Evolutionary conservation across 1,140 invertebrate species (phyloP).

Genomic region (Carposina sasakii): DNA sequence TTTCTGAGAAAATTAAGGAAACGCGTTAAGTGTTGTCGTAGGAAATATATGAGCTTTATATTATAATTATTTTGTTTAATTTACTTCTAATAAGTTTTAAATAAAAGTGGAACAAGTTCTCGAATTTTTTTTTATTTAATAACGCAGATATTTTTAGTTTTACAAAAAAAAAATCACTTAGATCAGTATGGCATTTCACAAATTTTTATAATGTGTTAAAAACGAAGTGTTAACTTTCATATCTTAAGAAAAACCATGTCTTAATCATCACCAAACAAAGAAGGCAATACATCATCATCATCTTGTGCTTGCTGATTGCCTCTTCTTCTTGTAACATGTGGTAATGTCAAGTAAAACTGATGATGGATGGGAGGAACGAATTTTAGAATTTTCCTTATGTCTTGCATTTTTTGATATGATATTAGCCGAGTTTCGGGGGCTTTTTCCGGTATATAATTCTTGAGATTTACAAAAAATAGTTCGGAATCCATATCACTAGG

Average conservation of each 20-base stretch:
- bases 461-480: conserved; percentile 14
- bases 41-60: conserved; percentile 9
- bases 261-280: conserved; percentile 15
- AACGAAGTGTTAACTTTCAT: conserved; percentile 13
- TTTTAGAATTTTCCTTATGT: conserved; percentile 21
- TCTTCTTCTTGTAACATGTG: conserved; percentile 17
- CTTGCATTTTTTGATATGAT: conserved; percentile 19
- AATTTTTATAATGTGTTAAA: conserved; percentile 17
- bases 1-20: conserved; percentile 12
- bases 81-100: conserved; percentile 11
- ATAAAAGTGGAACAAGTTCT: conserved; percentile 11
- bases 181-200: conserved; percentile 15
- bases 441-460: conserved; percentile 16
- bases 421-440: conserved; percentile 13
- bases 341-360: conserved; percentile 18
- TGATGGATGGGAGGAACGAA: conserved; percentile 19
- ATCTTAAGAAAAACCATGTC: conserved; percentile 15
- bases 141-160: conserved; percentile 4
- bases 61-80: conserved; percentile 3
- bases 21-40: conserved; percentile 9
- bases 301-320: conserved; percentile 13
- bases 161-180: conserved; percentile 13
- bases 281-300: conserved; percentile 15
- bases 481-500: conserved; percentile 16
- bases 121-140: conserved; percentile 11